These are phyloP conservation scores for Microtus oregoni DNA, from an alignment of 2,113 vertebrate species.

Conservation along the genomic window DNA sequence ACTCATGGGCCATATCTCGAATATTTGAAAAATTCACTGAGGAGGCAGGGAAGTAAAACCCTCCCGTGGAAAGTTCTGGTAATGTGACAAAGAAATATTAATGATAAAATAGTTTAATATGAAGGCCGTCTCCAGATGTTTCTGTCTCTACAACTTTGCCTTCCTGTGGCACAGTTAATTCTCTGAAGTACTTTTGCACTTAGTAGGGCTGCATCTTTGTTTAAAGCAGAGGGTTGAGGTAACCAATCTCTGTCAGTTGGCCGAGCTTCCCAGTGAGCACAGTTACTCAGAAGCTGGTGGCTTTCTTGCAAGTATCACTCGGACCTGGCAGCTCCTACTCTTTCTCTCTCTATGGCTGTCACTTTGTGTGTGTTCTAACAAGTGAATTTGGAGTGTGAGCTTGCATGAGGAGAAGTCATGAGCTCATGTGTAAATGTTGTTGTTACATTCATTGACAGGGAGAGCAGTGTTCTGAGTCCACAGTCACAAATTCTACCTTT, in stretches of 20 bases:
- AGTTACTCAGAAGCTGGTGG: background rate
- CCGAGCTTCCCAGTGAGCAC: background rate
- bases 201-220: background rate
- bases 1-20: background rate
- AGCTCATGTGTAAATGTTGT: background rate
- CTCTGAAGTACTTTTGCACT: background rate
- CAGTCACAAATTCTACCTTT: conserved; percentile 25
- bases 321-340: background rate
- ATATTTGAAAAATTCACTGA: conserved; percentile 10
- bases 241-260: background rate
- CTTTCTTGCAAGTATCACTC: background rate
- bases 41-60: background rate
- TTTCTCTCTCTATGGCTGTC: background rate
- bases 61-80: conserved; percentile 43
- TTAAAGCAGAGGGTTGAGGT: background rate
- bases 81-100: background rate
- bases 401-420: background rate
- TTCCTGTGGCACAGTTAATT: conserved; percentile 1
- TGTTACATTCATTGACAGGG: conserved; percentile 41
- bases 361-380: background rate
- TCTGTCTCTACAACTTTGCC: background rate
- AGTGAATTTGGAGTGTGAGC: background rate
- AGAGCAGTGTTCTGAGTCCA: conserved; percentile 27
- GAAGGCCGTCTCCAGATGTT: background rate
- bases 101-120: background rate